Conservation (phyloP, 1,140 invertebrate genomes). For the Diorhabda sublineata region DNA sequence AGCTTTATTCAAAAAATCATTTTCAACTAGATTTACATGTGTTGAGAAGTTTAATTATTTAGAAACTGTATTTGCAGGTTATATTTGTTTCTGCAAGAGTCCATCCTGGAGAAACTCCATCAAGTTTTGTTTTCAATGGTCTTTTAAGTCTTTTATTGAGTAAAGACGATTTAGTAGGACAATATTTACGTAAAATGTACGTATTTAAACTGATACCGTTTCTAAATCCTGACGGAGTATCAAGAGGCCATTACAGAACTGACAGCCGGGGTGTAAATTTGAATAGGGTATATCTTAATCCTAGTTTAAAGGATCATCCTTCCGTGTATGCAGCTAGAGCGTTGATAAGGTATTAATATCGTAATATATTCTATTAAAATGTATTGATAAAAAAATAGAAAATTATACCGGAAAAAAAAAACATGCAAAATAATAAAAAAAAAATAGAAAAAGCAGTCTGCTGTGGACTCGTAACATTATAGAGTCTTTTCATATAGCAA, state of each 20-base stretch:
- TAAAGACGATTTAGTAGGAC: conserved; percentile 68
- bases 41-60: too few relatives aligned
- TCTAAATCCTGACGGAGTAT: conserved; percentile 90
- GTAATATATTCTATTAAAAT: not conserved
- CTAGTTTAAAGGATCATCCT: conserved; percentile 71
- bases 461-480: too few relatives aligned
- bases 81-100: conserved; percentile 87
- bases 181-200: conserved; percentile 68
- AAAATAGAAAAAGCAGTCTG: not conserved
- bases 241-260: conserved; percentile 83
- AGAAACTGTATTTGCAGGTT: conserved; percentile 50
- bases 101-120: conserved; percentile 91
- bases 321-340: conserved; percentile 78
- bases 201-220: conserved; percentile 92
- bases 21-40: too few relatives aligned
- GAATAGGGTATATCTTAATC: conserved; percentile 79
- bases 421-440: not conserved
- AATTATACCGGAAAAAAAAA: not conserved
- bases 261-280: conserved; percentile 87
- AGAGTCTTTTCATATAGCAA: too few relatives aligned
- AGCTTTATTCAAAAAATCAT: too few relatives aligned
- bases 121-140: conserved; percentile 91
- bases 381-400: not conserved
- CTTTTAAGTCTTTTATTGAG: conserved; percentile 75
- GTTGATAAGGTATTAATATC: conserved; percentile 56